Base-by-base conservation (phyloP, 2,888 invertebrate genomes). In the Amaurobius ferox region DNA sequence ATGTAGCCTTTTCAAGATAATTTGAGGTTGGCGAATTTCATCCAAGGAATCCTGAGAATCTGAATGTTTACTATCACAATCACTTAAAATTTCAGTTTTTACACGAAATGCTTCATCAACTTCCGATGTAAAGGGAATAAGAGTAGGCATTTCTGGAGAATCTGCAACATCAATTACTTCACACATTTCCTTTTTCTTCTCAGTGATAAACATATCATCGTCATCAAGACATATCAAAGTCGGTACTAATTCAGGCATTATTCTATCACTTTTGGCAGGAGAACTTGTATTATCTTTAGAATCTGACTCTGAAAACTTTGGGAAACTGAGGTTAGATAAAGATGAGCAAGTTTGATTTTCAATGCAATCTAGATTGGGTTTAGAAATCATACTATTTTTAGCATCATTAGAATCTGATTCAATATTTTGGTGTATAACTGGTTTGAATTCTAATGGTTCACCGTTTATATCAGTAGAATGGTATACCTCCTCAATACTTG, bases 61-160 rank as follows among this genome's bases (percentile, higher is more conserved):
- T 29, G 30, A 23, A 29, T 29, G 13, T 3, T 28, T 48, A 26
- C 61, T n/a, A 7, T 71, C 71, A 67, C 16, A 19, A 1, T 48
- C 55, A 32, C 23, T 16, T 0, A 39, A 1, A 26, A 11, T 13
- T 39, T 68, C 68, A 9, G 35, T 40, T 68, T 68, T 68, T 26
- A 68, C 40, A 39, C 29, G 32, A 23, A 71, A 26, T 16, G 62
- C n/a, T 61, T 87, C 81, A 72, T 87, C 87, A 32, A 29, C 39
- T 44, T 87, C 87, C n/a, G 81, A 73, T 16, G 87, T 81, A 61
- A 87, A 87, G 11, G 87, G 83, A n/a, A 78, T 74, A 16, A 87
- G 61, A 19, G 71, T 83, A 7, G 87, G 87, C 87, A 87, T 87
- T 68, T 87, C 79, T 16, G 87, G 87, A n/a, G 87, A 87, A 28